Conservation (phyloP, 2,797 vertebrate species). For the Cossypha caffra region DNA sequence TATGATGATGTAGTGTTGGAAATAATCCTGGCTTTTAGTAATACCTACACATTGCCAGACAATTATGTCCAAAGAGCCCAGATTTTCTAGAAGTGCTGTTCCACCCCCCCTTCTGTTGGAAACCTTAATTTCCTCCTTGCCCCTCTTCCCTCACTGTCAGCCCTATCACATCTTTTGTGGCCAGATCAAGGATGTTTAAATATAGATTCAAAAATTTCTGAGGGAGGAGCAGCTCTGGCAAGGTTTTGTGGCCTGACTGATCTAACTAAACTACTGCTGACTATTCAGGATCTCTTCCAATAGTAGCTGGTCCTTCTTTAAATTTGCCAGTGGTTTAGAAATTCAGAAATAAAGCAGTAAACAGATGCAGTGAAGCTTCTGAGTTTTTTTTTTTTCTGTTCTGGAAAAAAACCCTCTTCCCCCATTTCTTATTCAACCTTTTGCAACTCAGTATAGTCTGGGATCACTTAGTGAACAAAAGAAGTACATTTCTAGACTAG, state of each 20-base stretch:
- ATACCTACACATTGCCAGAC: slow-evolving; percentile 45
- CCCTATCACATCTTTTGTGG: background rate
- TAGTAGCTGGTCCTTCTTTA: background rate
- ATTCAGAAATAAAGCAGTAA: slow-evolving; percentile 5
- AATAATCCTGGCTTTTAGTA: slow-evolving; percentile 47
- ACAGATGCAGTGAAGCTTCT: background rate
- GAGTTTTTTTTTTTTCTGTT: slow-evolving; percentile 6
- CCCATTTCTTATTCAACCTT: background rate
- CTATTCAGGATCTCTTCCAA: slow-evolving; percentile 18
- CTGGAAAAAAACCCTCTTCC: background rate
- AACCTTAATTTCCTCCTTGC: slow-evolving; percentile 38
- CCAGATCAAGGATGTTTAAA: slow-evolving; percentile 44
- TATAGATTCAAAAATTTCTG: slow-evolving; percentile 48
- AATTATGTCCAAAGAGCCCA: slow-evolving; percentile 60
- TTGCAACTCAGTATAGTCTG: background rate
- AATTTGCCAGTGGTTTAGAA: background rate
- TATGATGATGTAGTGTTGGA: slow-evolving; percentile 63
- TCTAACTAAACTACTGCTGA: slow-evolving; percentile 30
- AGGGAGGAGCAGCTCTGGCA: slow-evolving; percentile 56
- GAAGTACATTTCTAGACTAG: background rate
- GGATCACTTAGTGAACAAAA: background rate
- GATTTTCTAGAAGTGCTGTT: slow-evolving; percentile 69
- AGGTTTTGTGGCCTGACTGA: background rate
- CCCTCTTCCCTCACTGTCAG: slow-evolving; percentile 24
- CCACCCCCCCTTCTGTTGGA: slow-evolving; percentile 75